phyloP scores from a whole-genome alignment of 2,797 vertebrate genomes.

The Heteromormyrus szaboi region DNA sequence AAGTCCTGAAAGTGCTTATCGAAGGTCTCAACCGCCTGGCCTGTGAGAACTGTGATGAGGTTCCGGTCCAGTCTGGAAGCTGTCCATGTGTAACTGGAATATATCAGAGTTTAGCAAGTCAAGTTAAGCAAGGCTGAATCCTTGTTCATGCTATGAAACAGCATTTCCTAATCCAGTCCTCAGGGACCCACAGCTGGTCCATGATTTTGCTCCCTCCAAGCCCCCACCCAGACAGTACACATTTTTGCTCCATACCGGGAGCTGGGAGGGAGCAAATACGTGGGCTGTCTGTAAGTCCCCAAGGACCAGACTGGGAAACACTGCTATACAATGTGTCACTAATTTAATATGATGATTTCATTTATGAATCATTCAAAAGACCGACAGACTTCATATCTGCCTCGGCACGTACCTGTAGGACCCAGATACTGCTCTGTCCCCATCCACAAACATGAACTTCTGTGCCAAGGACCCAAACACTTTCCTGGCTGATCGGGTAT shows the following conservation, averaged over 20 bases:
- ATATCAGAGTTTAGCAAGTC: conserved; percentile 9
- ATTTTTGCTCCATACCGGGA: not conserved
- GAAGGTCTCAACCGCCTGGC: conserved; percentile 87
- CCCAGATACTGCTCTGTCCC: conserved; percentile 83
- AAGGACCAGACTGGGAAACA: not conserved
- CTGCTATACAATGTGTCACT: not conserved
- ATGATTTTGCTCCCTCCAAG: not conserved
- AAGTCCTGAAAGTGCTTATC: conserved; percentile 89
- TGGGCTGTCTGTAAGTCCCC: not conserved
- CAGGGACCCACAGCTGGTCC: not conserved
- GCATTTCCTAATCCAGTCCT: not conserved
- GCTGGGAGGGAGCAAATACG: not conserved
- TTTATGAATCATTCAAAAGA: not conserved
- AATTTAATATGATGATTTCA: not conserved
- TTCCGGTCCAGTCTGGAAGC: conserved; percentile 86
- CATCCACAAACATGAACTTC: conserved; percentile 96
- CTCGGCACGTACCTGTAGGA: conserved; percentile 79
- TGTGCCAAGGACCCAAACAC: conserved; percentile 80
- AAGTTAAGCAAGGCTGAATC: not conserved
- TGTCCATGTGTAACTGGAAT: conserved; percentile 88
- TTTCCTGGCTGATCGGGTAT: conserved; percentile 72
- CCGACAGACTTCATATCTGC: conserved; percentile 32
- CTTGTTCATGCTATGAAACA: not conserved
- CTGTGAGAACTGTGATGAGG: conserved; percentile 83
- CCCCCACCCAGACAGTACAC: not conserved